Base-by-base conservation (phyloP, 2,797 vertebrate species). In the Crossoptilon crossoptilon region DNA sequence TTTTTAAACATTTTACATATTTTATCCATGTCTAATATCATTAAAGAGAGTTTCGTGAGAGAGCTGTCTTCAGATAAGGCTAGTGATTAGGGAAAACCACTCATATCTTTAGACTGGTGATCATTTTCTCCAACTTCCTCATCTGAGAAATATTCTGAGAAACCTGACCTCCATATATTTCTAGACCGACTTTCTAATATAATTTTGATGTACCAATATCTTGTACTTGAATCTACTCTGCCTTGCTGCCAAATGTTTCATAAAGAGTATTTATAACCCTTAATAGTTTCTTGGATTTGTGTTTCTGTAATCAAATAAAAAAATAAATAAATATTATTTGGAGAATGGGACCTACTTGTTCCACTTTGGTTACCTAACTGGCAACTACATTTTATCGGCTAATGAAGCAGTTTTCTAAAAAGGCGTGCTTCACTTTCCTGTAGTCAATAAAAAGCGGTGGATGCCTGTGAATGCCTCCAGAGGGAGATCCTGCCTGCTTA, bases 401-500 rank as follows among this genome's bases (percentile, higher is more conserved):
- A 80, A 31, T 11, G 53, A 89, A 74, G 4, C 41, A n/a, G 17
- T 31, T 79, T 75, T 82, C 27, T 43, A 44, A 70, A 88, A 87
- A 39, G 22, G 24, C 27, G 29, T 76, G 24, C 48, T 73, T 93
- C 33, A 8, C 31, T 84, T 89, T 41, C 5, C 37, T 29, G 2
- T 18, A 77, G 69, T 62, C 64, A 55, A 37, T 76, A 71, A 85
- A 93, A 87, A 76, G 2, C 41, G 49, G 78, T 46, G 75, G 75
- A 70, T 91, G 22, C 62, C 71, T 64, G 44, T 66, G 56, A 89
- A 55, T 4, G 84, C 94, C 92, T 95, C 87, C 92, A 95, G 87
- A 81, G 92, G 84, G 91, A 94, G 92, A 94, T 83, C 81, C 78
- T 89, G 75, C 49, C 91, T 94, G 78, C 78, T 71, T 76, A 76